Evolutionary conservation across 1,140 invertebrate species (phyloP).

Genomic region (Pseudachorutes palmiensis): DNA sequence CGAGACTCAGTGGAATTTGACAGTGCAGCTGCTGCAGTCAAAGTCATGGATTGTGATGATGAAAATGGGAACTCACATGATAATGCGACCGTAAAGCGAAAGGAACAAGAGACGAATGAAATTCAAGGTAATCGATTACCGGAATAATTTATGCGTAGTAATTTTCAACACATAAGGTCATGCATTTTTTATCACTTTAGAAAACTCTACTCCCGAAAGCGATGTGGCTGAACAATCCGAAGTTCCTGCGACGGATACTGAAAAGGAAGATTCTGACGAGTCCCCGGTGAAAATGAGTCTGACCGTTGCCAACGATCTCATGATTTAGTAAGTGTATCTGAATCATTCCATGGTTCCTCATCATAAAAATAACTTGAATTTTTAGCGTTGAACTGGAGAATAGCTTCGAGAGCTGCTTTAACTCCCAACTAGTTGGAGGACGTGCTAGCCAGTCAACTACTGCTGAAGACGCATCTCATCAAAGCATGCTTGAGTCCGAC

Average conservation of each 20-base stretch:
- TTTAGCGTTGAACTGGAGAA: conserved; percentile 6
- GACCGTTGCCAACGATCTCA: background rate
- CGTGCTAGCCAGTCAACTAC: background rate
- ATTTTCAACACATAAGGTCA: too few relatives aligned
- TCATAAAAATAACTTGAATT: background rate
- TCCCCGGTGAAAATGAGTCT: background rate
- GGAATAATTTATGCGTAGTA: too few relatives aligned
- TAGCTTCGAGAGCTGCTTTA: background rate
- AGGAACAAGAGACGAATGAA: background rate
- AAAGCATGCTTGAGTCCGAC: background rate
- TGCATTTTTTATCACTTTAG: too few relatives aligned
- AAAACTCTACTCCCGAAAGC: too few relatives aligned
- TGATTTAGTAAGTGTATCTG: conserved; percentile 4
- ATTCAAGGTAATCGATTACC: too few relatives aligned
- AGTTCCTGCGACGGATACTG: too few relatives aligned
- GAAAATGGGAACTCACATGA: background rate
- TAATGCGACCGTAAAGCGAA: background rate
- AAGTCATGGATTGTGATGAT: background rate
- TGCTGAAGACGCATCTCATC: background rate
- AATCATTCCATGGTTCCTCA: background rate
- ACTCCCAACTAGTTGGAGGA: background rate
- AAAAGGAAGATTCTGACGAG: background rate
- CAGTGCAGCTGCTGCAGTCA: background rate
- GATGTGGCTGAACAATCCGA: too few relatives aligned
- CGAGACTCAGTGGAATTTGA: background rate